Evolutionary conservation across 2,797 vertebrate genomes (phyloP), one percentile per base, ranked within the genome.

Genomic region (Phrynocephalus forsythii): DNA sequence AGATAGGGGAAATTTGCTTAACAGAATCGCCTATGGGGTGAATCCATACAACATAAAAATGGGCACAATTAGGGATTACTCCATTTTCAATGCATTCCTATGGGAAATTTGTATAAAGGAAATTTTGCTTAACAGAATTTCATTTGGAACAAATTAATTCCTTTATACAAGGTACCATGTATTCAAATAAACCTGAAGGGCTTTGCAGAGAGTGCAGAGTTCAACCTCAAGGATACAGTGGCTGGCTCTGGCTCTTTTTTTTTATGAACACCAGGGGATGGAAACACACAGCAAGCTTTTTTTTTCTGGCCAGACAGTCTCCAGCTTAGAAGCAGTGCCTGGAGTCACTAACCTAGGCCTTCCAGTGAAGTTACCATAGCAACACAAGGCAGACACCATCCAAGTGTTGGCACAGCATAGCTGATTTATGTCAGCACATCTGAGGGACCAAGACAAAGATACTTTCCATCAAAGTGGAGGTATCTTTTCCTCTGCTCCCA

Each of bases 111-210:
- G 38, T 44, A 44, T 44, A 44, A 44, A 44, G 3, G 5, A 44
- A 44, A 44, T 44, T 44, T 44, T 44, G 38, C 38, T 44, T 44
- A 44, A 44, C 38, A 44, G 38, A 44, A 44, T 5, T 44, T 44
- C 38, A 44, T 44, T 44, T 44, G 38, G 38, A 44, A 44, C 38
- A 44, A 44, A 44, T 44, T 44, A 44, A 44, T 44, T 44, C 38
- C 38, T 44, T 44, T 44, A 44, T 44, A 44, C 38, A 44, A 44
- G 38, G 38, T 44, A 44, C 38, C 38, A 44, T 2, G 38, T 44
- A 26, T 87, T 84, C 87, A 90, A 92, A 92, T 80, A 91, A 20
- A 13, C 77, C 87, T 52, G 88, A 92, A 90, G 84, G 88, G 85
- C 88, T 91, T 52, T 0, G 0, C 1, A 28, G 66, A 82, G 0